Evolutionary conservation across 2,888 invertebrate species (phyloP).

Genomic region (Heliconius aoede): DNA sequence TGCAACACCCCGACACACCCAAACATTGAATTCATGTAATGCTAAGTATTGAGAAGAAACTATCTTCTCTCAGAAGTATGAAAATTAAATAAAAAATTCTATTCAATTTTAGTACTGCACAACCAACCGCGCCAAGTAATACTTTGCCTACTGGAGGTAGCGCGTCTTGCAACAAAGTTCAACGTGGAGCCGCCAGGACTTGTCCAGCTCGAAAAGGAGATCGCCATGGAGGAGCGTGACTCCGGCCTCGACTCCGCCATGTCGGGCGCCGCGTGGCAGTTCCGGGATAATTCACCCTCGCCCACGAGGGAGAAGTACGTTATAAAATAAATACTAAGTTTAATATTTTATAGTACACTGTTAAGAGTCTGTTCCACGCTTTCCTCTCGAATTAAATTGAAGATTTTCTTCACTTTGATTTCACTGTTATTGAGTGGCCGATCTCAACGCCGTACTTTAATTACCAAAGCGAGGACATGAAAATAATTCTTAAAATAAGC

Average conservation of each 20-base stretch:
- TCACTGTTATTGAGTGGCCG: neutral
- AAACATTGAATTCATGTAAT: too few relatives aligned
- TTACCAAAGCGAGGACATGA: neutral
- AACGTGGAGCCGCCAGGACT: conserved; percentile 91
- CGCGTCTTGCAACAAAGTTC: conserved; percentile 90
- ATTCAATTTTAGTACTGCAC: conserved; percentile 85
- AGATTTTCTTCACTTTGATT: too few relatives aligned
- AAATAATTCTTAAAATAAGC: too few relatives aligned
- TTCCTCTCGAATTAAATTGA: neutral
- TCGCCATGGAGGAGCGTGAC: conserved; percentile 90
- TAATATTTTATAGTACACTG: neutral
- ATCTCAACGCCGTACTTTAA: neutral
- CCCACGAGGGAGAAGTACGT: conserved; percentile 61
- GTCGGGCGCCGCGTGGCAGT: conserved; percentile 88
- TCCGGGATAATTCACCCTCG: conserved; percentile 77
- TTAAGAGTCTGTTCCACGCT: neutral
- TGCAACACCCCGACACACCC: too few relatives aligned
- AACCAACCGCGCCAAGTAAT: conserved; percentile 93
- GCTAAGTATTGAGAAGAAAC: too few relatives aligned
- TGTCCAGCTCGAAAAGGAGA: conserved; percentile 93
- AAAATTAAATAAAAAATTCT: neutral
- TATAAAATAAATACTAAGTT: neutral
- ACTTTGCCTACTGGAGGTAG: conserved; percentile 92
- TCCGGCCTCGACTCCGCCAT: conserved; percentile 85
- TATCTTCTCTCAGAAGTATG: neutral